Evolutionary conservation across 1,140 invertebrate genomes (phyloP), one percentile per base, ranked within the genome.

Genomic region (Drosophila ohnishii): DNA sequence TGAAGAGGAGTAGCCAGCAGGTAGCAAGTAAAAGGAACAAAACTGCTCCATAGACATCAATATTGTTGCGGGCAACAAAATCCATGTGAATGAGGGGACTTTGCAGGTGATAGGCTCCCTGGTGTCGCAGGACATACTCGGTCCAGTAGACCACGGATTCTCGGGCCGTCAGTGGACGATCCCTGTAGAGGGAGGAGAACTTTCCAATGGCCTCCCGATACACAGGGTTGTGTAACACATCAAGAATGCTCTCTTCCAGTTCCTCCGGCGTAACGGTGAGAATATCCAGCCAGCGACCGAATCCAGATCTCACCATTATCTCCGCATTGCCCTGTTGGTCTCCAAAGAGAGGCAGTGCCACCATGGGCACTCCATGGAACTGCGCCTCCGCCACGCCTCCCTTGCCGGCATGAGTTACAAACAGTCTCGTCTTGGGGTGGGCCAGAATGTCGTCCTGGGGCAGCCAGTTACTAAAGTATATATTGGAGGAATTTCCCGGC

Each of bases 331-430:
- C 89, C 10, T 79, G 90, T 78, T 96, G 95, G 83, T 95, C 95
- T 9, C 92, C 93, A 50, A 95, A 94, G 39, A 96, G 85, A 6
- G 96, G 96, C 25, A 96, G 92, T 0, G 94, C 95, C 19, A 96
- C 91, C 57, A 96, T 93, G 4, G 96, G 96, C 5, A 95, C 94
- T 66, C 94, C 94, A 75, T 95, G 94, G 90, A 94, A 94, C 7
- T 95, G 88, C 1, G 95, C 94, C 91, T 97, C 96, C 63, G 95
- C 93, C 8, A 95, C 92, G 42, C 95, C 95, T 32, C 95, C 93
- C 42, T 94, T 90, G n/a, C 96, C 96, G 11, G 95, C 95, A 79
- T 96, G 95, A 2, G 95, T 95, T 22, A 97, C 94, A 70, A 96
- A 95, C 0, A 93, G 92, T 75, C 93, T 94, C 0, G 95, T 90